Evolutionary conservation across 2,888 invertebrate genomes (phyloP), one percentile per base, ranked within the genome.

Genomic region (Xiphydria camelus): DNA sequence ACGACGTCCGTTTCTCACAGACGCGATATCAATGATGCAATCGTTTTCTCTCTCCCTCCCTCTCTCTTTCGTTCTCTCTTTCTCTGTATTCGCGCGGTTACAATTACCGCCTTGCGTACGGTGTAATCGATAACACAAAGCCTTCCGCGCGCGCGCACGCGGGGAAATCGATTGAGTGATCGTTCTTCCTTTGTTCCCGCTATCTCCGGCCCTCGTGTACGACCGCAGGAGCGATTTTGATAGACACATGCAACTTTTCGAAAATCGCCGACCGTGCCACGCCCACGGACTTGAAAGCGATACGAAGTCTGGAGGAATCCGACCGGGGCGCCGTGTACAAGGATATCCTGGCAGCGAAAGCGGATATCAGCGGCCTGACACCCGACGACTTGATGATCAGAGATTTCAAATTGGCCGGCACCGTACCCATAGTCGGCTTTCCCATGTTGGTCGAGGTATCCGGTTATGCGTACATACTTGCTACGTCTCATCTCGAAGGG

Each of bases 191-290:
- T n/a, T n/a, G n/a, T n/a, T n/a, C n/a, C n/a, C n/a, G n/a, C n/a
- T n/a, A n/a, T n/a, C n/a, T n/a, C n/a, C n/a, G n/a, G n/a, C n/a
- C n/a, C n/a, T n/a, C 14, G 31, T 31, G 2, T 14, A 6, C n/a
- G 12, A 38, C 41, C n/a, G 31, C 70, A 89, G 90, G 83, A 26
- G 83, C 89, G 0, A 92, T 94, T 49, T 71, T 93, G 33, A 76
- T 89, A 56, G 94, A 94, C 66, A 92, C 93, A 0, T 83, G 87
- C 0, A 91, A 89, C 64, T 84, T 92, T 57, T 84, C 84, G 0
- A 77, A 78, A 21, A 79, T 81, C 15, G 85, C 87, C 0, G 82
- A 84, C 35, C 84, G 87, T 54, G 85, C 82, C 0, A 89, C 85
- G 0, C 76, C 80, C 0, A 79, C 83, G 34, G 94, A 94, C 65